These are phyloP conservation scores for Plagodis dolabraria DNA, from an alignment of 2,888 invertebrate species.

Conservation along the genomic window DNA sequence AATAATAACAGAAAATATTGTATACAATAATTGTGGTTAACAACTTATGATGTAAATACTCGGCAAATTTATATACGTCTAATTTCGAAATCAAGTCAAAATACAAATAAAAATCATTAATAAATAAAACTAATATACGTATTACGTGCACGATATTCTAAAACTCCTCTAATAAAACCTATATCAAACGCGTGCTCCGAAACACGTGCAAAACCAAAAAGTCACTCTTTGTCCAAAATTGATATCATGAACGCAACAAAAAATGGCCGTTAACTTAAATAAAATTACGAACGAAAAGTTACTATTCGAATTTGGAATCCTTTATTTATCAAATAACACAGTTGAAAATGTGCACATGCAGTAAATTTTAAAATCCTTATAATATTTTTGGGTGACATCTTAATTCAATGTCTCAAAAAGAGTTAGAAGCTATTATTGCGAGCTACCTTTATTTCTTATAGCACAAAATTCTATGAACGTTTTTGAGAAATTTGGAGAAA, in stretches of 20 bases:
- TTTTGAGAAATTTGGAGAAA: conserved; percentile 1
- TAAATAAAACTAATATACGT: too few species aligned
- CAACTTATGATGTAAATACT: too few species aligned
- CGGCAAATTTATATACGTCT: too few species aligned
- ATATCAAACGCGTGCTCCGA: conserved; percentile 75
- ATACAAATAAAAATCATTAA: too few species aligned
- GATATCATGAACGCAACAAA: conserved; percentile 57
- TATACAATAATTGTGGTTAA: too few species aligned
- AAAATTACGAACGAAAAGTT: conserved; percentile 40
- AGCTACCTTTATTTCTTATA: conserved; percentile 17
- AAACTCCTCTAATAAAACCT: conserved; percentile 44
- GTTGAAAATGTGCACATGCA: conserved; percentile 18
- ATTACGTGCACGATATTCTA: conserved; percentile 50
- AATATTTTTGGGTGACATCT: conserved; percentile 19
- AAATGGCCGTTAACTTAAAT: conserved; percentile 65
- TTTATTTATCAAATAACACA: conserved; percentile 15
- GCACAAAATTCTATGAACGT: conserved; percentile 15
- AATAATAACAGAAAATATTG: too few species aligned
- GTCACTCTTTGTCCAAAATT: conserved; percentile 51
- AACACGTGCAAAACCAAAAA: conserved; percentile 54
- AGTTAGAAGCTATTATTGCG: conserved; percentile 21
- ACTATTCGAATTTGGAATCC: conserved; percentile 9
- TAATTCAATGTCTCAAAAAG: conserved; percentile 18
- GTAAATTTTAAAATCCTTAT: neutral
- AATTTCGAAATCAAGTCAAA: conserved; percentile 32